Percentiles rank a stretch among this genome's conserved stretches.
Conservation (phyloP, 2,888 invertebrate species). For the Teleiodes luculella region DNA sequence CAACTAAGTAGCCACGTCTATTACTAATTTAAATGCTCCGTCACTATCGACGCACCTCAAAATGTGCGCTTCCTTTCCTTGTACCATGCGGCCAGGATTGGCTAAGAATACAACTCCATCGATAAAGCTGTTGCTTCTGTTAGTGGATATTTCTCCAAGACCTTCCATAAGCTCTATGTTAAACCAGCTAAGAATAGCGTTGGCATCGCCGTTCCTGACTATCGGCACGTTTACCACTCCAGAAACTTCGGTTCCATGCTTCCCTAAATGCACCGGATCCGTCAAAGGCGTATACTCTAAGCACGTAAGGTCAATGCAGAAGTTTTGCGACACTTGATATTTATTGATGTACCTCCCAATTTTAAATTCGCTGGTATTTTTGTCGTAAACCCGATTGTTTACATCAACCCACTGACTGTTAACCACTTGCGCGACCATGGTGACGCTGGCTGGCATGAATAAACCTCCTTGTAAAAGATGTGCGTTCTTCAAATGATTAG, state of each 20-base stretch:
- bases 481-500: constrained; percentile 42
- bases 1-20: constrained; percentile 28
- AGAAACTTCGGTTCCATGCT: constrained; percentile 30
- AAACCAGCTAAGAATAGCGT: constrained; percentile 78
- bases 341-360: constrained; percentile 78
- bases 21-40: constrained; percentile 51
- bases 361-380: constrained; percentile 73
- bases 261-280: constrained; percentile 44
- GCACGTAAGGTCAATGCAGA: constrained; percentile 62
- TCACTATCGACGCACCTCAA: constrained; percentile 48
- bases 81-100: constrained; percentile 42
- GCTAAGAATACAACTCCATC: constrained; percentile 71
- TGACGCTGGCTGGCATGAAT: constrained; percentile 73
- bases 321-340: constrained; percentile 79
- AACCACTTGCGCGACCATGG: constrained; percentile 78
- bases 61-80: constrained; percentile 47
- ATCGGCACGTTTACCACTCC: constrained; percentile 45
- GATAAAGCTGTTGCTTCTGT: constrained; percentile 58
- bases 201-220: constrained; percentile 55
- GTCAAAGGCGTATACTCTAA: constrained; percentile 62
- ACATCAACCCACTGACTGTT: constrained; percentile 78
- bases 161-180: constrained; percentile 63
- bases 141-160: constrained; percentile 57
- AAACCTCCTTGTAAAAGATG: constrained; percentile 64
- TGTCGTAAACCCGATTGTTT: constrained; percentile 77